Evolutionary conservation across 2,888 invertebrate genomes (phyloP), one percentile per base, ranked within the genome.

Genomic region (Diarsia mendica): DNA sequence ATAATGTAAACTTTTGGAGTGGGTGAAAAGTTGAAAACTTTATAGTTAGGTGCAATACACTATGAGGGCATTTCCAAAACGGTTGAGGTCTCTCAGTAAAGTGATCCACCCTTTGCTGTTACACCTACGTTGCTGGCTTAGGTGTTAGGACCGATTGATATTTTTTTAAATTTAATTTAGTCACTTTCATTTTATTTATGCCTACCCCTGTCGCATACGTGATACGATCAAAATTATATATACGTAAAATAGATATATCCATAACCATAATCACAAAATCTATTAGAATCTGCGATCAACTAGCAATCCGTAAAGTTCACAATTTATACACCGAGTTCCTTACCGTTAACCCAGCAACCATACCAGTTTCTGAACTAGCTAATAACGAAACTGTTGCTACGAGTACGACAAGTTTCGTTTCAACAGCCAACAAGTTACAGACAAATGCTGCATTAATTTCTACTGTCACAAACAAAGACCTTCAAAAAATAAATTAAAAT

Each of bases 371-470:
- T 46, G 23, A 1, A 67, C 48, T 0, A 44, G 49, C 33, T 51
- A 53, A 44, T 66, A 74, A 49, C 63, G 28, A 79, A 58, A 84
- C 68, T 51, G 71, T 53, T 67, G 61, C 58, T 60, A 28, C 46
- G 39, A 71, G 51, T 60, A 28, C 46, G 39, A 71, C 64, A 67
- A 69, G 51, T 76, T 58, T 15, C 1, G 60, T 71, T 82, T 49
- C 51, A 72, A 68, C 85, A 76, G 61, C 48, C 20, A 75, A 72
- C 72, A 49, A 69, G 82, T 69, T 51, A 39, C 28, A 60, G n/a
- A 65, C n/a, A 71, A 67, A 72, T 23, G 53, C 23, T 64, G 39
- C 23, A 70, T 75, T 67, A 11, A 71, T 68, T 69, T 49, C 23
- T 33, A 15, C 55, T 63, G n/a, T 46, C 15, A 63, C 48, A 64